Conservation (phyloP, 2,888 invertebrate species). For the Drosophila recens region DNA sequence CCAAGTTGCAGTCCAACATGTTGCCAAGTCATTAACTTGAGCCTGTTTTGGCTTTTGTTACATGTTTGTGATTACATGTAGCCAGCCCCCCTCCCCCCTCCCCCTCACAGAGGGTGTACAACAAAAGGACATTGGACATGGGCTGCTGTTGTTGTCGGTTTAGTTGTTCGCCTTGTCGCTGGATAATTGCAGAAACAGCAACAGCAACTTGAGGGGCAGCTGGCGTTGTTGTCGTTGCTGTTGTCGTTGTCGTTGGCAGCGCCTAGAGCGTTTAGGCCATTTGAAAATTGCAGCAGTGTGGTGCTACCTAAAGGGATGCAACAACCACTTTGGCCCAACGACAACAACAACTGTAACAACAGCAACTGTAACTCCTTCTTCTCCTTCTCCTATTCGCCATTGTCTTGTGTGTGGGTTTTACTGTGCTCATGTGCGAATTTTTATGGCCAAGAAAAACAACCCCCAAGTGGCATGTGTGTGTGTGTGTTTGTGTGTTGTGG, state of each 20-base stretch:
- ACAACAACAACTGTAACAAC: constrained; percentile 43
- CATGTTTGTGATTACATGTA: constrained; percentile 72
- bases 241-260: constrained; percentile 38
- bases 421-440: constrained; percentile 73
- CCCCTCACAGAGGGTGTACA: constrained; percentile 18
- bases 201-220: constrained; percentile 50
- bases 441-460: constrained; percentile 75
- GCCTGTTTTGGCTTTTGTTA: constrained; percentile 78
- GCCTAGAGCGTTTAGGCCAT: constrained; percentile 78
- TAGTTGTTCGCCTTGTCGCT: constrained; percentile 44
- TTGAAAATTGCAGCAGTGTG: constrained; percentile 73
- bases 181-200: constrained; percentile 57
- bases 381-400: constrained; percentile 52
- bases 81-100: constrained; percentile 3
- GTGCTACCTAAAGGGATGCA: constrained; percentile 12
- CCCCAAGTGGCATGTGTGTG: constrained; percentile 67
- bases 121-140: constrained; percentile 55
- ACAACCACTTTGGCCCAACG: constrained; percentile 64
- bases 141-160: constrained; percentile 52
- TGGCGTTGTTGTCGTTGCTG: constrained; percentile 13
- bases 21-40: constrained; percentile 80
- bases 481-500: constrained; percentile 40
- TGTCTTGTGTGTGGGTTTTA: constrained; percentile 52
- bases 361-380: constrained; percentile 23
- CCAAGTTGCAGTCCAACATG: constrained; percentile 69